phyloP scores from a whole-genome alignment of 2,113 vertebrate species.

The Cariama cristata region DNA sequence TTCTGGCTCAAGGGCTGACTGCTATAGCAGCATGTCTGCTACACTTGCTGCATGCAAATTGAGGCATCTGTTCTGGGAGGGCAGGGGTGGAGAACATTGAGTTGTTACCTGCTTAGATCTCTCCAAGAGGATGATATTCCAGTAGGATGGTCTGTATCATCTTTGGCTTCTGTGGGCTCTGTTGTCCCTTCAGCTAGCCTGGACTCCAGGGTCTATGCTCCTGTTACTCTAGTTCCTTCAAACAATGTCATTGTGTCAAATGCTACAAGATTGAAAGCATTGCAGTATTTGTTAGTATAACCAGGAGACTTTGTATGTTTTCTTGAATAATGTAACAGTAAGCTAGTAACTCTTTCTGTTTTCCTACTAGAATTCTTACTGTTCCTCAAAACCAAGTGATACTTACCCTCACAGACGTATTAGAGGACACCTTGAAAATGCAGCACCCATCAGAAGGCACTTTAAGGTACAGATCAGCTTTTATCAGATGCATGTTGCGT shows the following conservation, averaged over 20 bases:
- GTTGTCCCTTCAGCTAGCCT: neutral
- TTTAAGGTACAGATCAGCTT: conserved; percentile 71
- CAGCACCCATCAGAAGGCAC: conserved; percentile 56
- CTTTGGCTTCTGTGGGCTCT: neutral
- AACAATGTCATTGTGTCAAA: neutral
- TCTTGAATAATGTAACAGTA: neutral
- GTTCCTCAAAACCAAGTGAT: conserved; percentile 42
- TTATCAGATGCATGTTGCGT: neutral
- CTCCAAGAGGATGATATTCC: neutral
- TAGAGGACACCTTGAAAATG: conserved; percentile 61
- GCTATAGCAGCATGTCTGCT: neutral
- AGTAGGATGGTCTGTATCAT: neutral
- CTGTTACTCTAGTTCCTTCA: neutral
- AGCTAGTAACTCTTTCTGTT: conserved; percentile 9
- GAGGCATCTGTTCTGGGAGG: neutral
- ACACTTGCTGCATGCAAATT: accelerated
- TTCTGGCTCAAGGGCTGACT: neutral
- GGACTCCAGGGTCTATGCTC: neutral
- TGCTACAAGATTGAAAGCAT: neutral
- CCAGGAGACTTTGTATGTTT: neutral
- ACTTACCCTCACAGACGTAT: conserved; percentile 15
- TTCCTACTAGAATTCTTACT: conserved; percentile 57
- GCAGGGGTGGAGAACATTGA: neutral
- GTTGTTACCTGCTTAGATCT: neutral
- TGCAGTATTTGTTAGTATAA: neutral